Percentiles rank a stretch among this genome's conserved stretches.
Conservation (phyloP, 2,797 vertebrate genomes). For the Triplophysa yarkandensis region DNA sequence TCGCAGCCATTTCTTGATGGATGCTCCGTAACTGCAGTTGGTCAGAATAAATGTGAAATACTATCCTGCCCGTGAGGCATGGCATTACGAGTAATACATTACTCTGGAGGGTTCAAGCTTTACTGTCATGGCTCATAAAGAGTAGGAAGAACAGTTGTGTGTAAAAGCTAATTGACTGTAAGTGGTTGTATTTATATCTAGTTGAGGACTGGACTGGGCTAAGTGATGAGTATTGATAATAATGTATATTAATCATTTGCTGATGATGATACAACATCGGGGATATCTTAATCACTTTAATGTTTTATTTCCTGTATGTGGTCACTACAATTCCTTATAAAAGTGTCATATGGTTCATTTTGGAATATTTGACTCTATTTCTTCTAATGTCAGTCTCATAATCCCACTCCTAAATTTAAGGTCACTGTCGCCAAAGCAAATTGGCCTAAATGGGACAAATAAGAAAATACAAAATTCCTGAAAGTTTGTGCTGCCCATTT, state of each 20-base stretch:
- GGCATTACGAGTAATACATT: slow-evolving; percentile 72
- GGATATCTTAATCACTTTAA: background rate
- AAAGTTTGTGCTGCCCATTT: too few relatives aligned
- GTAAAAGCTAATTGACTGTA: slow-evolving; percentile 60
- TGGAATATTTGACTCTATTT: background rate
- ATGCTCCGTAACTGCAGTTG: slow-evolving; percentile 62
- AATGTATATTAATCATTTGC: background rate
- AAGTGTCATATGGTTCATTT: background rate
- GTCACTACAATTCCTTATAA: background rate
- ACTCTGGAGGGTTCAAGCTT: slow-evolving; percentile 39
- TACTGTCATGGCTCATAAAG: slow-evolving; percentile 59
- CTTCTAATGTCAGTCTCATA: too few relatives aligned
- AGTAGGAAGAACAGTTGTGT: slow-evolving; percentile 58
- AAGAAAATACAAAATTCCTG: too few relatives aligned
- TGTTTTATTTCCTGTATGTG: background rate
- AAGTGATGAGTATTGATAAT: background rate
- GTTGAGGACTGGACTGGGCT: slow-evolving; percentile 30
- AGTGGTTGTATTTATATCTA: slow-evolving; percentile 65
- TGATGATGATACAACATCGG: background rate
- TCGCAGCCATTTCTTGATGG: slow-evolving; percentile 65
- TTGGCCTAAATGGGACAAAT: too few relatives aligned
- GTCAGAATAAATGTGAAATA: slow-evolving; percentile 67
- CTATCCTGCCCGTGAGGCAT: slow-evolving; percentile 45
- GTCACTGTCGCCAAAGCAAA: too few relatives aligned
- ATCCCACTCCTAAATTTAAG: too few relatives aligned